Evolutionary conservation across 35 echinoderm and acorn worm genomes (phyloP).

Genomic region (Stichopus chloronotus): DNA sequence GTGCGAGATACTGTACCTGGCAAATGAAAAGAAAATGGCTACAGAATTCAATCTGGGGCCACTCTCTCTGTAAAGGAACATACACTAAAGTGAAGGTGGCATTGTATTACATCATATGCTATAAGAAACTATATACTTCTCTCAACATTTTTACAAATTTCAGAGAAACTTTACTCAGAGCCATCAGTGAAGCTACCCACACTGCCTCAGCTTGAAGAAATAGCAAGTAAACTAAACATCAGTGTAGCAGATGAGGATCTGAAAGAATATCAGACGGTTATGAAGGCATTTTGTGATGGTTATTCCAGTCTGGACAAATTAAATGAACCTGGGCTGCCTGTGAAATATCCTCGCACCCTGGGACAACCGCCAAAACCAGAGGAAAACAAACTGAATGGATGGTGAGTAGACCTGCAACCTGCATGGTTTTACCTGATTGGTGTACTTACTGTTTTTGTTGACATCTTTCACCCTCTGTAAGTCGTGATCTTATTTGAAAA

Average conservation of each 20-base stretch:
- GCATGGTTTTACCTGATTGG: background rate
- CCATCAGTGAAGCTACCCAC: constrained; percentile 48
- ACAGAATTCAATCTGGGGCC: too few relatives aligned
- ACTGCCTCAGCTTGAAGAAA: constrained; percentile 54
- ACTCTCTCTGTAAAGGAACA: too few relatives aligned
- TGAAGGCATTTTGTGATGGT: constrained; percentile 10
- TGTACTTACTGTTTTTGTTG: background rate
- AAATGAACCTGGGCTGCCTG: constrained; percentile 72
- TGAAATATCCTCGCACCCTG: constrained; percentile 76
- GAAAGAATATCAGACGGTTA: constrained; percentile 49
- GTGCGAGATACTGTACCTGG: too few relatives aligned
- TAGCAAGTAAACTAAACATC: constrained; percentile 38
- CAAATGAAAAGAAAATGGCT: too few relatives aligned
- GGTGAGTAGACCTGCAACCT: constrained; percentile 51
- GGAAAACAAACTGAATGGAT: constrained; percentile 82
- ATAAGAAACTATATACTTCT: background rate
- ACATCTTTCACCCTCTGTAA: too few relatives aligned
- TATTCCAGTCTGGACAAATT: constrained; percentile 59
- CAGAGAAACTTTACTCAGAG: constrained; percentile 45
- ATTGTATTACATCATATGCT: too few relatives aligned
- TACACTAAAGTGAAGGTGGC: too few relatives aligned
- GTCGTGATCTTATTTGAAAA: too few relatives aligned
- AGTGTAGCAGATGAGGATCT: constrained; percentile 24
- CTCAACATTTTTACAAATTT: background rate
- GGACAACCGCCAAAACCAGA: constrained; percentile 69